These are phyloP conservation scores for Adineta ricciae DNA, from an alignment of 2,888 invertebrate genomes.

Conservation along the genomic window DNA sequence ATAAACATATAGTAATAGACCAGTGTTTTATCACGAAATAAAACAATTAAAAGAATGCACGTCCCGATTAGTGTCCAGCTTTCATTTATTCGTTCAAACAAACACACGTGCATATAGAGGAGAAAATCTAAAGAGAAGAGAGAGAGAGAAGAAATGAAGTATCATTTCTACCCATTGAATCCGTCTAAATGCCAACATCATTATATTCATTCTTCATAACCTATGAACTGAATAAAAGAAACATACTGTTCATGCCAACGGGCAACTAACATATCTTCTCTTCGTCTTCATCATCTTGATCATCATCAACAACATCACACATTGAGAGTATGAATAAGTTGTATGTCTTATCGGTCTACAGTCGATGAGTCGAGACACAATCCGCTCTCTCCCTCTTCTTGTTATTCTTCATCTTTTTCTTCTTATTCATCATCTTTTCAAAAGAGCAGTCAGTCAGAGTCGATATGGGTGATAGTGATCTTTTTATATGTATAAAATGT, in stretches of 20 bases:
- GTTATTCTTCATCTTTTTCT: not conserved
- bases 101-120: not conserved
- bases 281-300: not conserved
- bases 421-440: not conserved
- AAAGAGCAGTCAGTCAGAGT: not conserved
- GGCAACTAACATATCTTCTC: not conserved
- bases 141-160: not conserved
- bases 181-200: slow-evolving; percentile 11
- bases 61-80: not conserved
- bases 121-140: not conserved
- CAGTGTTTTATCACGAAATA: not conserved
- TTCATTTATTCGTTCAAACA: not conserved
- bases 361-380: slow-evolving; percentile 3
- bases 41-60: slow-evolving; percentile 9
- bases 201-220: not conserved
- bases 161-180: not conserved
- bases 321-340: not conserved
- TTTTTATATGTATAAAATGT: not conserved
- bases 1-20: not conserved
- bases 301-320: not conserved
- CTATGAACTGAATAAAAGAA: not conserved
- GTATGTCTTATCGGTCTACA: not conserved
- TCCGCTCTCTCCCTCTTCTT: not conserved
- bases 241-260: not conserved
- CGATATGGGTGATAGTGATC: not conserved